Evolutionary conservation across 2,888 invertebrate genomes (phyloP), one percentile per base, ranked within the genome.

Genomic region (Hypomecis punctinalis): DNA sequence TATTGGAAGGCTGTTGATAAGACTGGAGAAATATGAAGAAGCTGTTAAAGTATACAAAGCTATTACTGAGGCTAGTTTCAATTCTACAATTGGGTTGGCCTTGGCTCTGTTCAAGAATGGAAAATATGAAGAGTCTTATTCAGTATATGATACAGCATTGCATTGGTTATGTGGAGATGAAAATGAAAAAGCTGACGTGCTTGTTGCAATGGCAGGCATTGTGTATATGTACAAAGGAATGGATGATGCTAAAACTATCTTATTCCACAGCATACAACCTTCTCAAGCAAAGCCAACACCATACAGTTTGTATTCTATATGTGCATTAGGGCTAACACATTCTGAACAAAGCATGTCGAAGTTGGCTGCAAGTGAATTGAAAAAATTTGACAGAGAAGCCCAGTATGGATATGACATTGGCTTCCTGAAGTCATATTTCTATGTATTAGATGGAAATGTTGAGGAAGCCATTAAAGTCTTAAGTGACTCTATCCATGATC

Each of bases 201-300:
- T 97, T 55, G 96, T 97, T 42, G 97, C 97, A 0, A 95, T 98
- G 94, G 97, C 97, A 35, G 96, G 97, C 45, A 96, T 98, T 90
- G 95, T 96, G 6, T 97, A 97, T 82, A 95, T 95, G 87, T 96
- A 95, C 71, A 96, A 97, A 82, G 97, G 96, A 33, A 82, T 93
- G 48, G 95, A 95, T 72, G 95, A 95, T 76, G 96, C 97, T 0
- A 97, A 97, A 90, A 96, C 96, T 0, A 89, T 97, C 69, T 89
- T 98, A 54, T 96, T 96, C 79, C 97, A 97, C 83, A 84, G 92
- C 72, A 84, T 89, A 66, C 89, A 89, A 80, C 77, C 91, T 69
- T 83, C 89, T 51, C 88, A 89, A 72, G 92, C 86, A 58, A 88
- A 85, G 11, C 95, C 96, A 11, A 96, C 96, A 13, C 94, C 97